Percentiles rank a stretch among this genome's conserved stretches.
phyloP scores from a whole-genome alignment of 2,888 invertebrate species.

The Ethmia dodecea region DNA sequence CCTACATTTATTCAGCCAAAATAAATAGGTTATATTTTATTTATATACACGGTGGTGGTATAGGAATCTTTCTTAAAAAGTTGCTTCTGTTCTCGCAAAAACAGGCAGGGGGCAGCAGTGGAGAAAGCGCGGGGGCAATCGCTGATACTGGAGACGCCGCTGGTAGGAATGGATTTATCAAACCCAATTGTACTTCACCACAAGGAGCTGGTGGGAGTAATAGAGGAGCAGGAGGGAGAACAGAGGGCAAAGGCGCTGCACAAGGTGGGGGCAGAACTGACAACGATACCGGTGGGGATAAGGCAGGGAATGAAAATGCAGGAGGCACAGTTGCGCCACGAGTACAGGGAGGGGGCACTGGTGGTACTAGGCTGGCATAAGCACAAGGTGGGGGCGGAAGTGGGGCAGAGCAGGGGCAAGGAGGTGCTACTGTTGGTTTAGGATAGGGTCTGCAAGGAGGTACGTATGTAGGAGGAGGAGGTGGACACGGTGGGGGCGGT shows the following conservation, averaged over 20 bases:
- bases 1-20: too few species aligned
- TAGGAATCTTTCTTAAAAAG: slow-evolving; percentile 48
- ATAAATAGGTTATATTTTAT: too few species aligned
- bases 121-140: slow-evolving; percentile 25
- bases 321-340: background rate
- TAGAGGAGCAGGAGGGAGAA: background rate
- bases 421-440: too few species aligned
- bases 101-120: slow-evolving; percentile 27
- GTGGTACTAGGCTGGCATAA: too few species aligned
- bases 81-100: slow-evolving; percentile 33
- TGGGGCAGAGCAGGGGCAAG: background rate
- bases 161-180: slow-evolving; percentile 28
- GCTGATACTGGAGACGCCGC: slow-evolving; percentile 31
- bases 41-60: slow-evolving; percentile 51
- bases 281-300: background rate
- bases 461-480: background rate
- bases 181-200: slow-evolving; percentile 1
- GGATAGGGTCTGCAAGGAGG: too few species aligned
- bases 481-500: background rate
- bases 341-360: background rate
- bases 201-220: background rate
- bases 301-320: background rate
- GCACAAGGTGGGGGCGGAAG: too few species aligned
- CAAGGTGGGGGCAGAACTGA: background rate
- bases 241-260: background rate